Base-by-base conservation (phyloP, 2,113 vertebrate species). In the Danionella cerebrum region DNA sequence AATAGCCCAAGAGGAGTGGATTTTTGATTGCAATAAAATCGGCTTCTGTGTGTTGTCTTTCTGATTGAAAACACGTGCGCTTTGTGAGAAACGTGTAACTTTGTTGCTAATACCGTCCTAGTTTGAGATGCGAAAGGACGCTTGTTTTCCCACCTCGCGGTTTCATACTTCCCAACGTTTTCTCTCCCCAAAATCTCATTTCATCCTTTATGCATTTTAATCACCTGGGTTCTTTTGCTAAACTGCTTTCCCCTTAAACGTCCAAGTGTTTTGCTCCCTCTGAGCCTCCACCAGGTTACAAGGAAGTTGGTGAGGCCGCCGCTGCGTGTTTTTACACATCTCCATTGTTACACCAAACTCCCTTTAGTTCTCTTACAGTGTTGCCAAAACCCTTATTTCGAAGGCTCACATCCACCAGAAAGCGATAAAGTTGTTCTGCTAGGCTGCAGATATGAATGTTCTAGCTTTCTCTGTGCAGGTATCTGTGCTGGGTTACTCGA, bases 281-380 rank as follows among this genome's bases (percentile, higher is more conserved):
- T 47, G 53, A 35, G 47, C 41, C 41, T 52, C 62, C 19, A 22
- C 39, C 66, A 65, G 66, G 71, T 51, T 74, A 42, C 51, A 14
- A 55, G 71, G 65, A 73, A 73, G 65, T 69, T 55, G 19, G 14
- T 33, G 22, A 65, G 64, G 71, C 59, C 51, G 42, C 62, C 13
- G 54, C 35, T 59, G 45, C 64, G 48, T 57, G 38, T 64, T 35
- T 18, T 67, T 60, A 59, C 35, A 16, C 9, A 21, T 53, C 52
- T 35, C 53, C 41, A 63, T 63, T 63, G 59, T 63, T 63, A 48
- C 13, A 22, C 11, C 42, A 63, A 48, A 36, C 18, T 18, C 24
- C 25, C 31, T 21, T 67, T 44, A 13, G 27, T 57, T 31, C 12
- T 16, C 6, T 35, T 42, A 47, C 19, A 58, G 3, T 36, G 65